These are phyloP conservation scores for Festucalex cinctus DNA, from an alignment of 2,113 vertebrate genomes.

Conservation along the genomic window DNA sequence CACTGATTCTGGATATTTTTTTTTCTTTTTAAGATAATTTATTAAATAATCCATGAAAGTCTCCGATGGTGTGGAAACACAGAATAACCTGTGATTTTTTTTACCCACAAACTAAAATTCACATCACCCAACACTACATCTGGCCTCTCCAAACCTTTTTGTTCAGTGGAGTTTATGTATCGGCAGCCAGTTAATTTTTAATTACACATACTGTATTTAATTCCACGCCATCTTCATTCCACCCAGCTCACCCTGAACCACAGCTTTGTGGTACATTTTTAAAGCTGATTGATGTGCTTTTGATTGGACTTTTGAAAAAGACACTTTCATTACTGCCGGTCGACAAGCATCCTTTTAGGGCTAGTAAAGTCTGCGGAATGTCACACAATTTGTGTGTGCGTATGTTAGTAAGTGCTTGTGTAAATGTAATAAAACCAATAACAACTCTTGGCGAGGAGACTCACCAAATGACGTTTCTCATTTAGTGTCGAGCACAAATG, in stretches of 20 bases:
- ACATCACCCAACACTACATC: neutral
- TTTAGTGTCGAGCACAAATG: slow-evolving; percentile 48
- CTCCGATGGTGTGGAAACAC: too few species aligned
- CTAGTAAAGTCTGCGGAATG: slow-evolving; percentile 48
- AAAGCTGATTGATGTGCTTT: slow-evolving; percentile 68
- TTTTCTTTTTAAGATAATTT: too few species aligned
- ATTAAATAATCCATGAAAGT: too few species aligned
- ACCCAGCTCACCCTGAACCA: slow-evolving; percentile 26
- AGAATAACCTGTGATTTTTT: too few species aligned
- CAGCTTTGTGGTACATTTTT: slow-evolving; percentile 16
- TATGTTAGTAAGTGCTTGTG: slow-evolving; percentile 9
- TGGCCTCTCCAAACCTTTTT: neutral
- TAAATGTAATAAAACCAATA: slow-evolving; percentile 16
- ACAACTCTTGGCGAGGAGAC: slow-evolving; percentile 52
- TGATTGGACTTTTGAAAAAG: slow-evolving; percentile 70
- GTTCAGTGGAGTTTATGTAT: slow-evolving; percentile 23
- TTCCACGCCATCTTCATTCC: slow-evolving; percentile 30
- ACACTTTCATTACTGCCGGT: slow-evolving; percentile 74
- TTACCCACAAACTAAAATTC: too few species aligned
- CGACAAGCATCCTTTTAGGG: slow-evolving; percentile 67
- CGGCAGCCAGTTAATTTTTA: slow-evolving; percentile 40
- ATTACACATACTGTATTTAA: slow-evolving; percentile 57
- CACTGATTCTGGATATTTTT: too few species aligned
- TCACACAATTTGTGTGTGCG: slow-evolving; percentile 4
- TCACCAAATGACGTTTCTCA: slow-evolving; percentile 63